Percentiles rank a stretch among this genome's conserved stretches.
Conservation (phyloP, 1,140 invertebrate species). For the Lithobius niger region DNA sequence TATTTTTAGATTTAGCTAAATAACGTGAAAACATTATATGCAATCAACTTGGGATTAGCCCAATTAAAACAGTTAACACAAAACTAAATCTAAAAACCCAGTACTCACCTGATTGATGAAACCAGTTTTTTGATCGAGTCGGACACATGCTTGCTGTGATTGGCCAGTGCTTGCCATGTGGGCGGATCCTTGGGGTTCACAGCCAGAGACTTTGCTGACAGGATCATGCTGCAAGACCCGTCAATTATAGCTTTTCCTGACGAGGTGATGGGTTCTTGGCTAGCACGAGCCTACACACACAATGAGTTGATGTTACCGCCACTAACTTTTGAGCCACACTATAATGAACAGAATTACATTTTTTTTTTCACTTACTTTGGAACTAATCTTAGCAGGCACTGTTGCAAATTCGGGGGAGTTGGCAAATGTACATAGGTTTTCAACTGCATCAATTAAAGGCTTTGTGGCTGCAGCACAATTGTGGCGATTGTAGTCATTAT, state of each 20-base stretch:
- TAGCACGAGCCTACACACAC: conserved; percentile 26
- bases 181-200: conserved; percentile 79
- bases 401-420: conserved; percentile 84
- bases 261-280: conserved; percentile 73
- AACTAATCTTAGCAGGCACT: conserved; percentile 78
- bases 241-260: conserved; percentile 69
- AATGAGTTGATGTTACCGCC: background rate
- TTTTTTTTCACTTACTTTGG: conserved; percentile 43
- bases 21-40: too few species aligned
- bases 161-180: conserved; percentile 84
- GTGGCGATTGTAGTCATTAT: conserved; percentile 54
- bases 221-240: conserved; percentile 77
- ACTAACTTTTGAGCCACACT: background rate
- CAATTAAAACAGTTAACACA: background rate
- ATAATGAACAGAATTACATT: background rate
- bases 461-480: conserved; percentile 66
- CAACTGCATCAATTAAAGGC: conserved; percentile 78
- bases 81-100: conserved; percentile 1
- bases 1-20: too few species aligned
- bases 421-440: conserved; percentile 83
- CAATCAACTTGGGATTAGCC: too few species aligned
- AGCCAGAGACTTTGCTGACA: conserved; percentile 75
- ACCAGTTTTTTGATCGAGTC: conserved; percentile 91
- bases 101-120: conserved; percentile 58
- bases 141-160: conserved; percentile 85